Conservation (phyloP, 2,113 vertebrate species). For the Archilochus colubris region DNA sequence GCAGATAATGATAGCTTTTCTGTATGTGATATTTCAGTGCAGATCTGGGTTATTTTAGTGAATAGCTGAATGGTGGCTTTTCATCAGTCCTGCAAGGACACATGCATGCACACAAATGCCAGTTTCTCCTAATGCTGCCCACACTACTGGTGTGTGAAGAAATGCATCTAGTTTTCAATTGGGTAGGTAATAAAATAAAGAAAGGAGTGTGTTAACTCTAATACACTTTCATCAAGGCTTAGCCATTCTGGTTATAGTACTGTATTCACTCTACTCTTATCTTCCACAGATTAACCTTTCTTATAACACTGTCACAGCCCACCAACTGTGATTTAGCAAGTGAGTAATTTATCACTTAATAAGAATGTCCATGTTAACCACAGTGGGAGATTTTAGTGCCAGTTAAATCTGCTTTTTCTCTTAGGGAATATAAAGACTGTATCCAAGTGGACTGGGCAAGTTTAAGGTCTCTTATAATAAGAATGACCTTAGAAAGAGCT, state of each 20-base stretch:
- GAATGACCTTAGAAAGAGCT: constrained; percentile 24
- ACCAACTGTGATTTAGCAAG: constrained; percentile 60
- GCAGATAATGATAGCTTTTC: neutral
- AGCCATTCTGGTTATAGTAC: neutral
- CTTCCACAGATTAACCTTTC: constrained; percentile 49
- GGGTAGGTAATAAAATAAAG: neutral
- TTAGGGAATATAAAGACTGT: constrained; percentile 25
- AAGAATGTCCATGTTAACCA: constrained; percentile 7
- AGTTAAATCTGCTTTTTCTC: constrained; percentile 39
- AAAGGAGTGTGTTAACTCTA: neutral
- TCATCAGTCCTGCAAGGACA: neutral
- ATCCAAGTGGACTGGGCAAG: neutral
- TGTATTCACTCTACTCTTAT: neutral
- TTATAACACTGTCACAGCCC: constrained; percentile 25
- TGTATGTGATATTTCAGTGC: neutral
- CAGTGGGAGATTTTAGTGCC: constrained; percentile 46
- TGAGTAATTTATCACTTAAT: constrained; percentile 50
- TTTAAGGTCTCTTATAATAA: constrained; percentile 20
- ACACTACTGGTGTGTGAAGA: neutral
- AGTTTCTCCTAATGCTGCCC: neutral
- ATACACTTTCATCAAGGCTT: neutral
- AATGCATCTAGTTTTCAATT: neutral
- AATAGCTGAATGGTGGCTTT: neutral
- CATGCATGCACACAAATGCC: too few relatives aligned
- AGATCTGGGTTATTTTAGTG: neutral